Evolutionary conservation across 2,797 vertebrate species (phyloP).

Genomic region (Sebastes iracundus): DNA sequence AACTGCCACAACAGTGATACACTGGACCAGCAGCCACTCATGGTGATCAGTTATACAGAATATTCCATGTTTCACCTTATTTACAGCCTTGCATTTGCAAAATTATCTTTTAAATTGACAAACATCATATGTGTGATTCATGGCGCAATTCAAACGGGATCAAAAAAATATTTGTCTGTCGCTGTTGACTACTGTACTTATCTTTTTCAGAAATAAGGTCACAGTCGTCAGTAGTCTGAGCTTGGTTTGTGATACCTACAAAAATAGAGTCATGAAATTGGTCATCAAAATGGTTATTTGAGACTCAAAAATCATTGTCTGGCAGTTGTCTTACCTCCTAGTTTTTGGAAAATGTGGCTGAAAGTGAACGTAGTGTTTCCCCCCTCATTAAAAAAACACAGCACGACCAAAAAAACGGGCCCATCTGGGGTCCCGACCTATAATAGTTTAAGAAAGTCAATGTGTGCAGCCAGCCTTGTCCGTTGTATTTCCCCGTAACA

Average conservation of each 20-base stretch:
- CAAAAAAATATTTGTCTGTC: too few species aligned
- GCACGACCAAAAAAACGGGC: background rate
- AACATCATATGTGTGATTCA: too few species aligned
- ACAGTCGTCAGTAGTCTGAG: background rate
- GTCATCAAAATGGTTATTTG: background rate
- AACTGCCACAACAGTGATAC: background rate
- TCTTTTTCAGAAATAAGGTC: too few species aligned
- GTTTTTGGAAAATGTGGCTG: background rate
- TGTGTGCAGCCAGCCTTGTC: slow-evolving; percentile 4
- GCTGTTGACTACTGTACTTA: too few species aligned
- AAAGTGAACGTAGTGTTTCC: background rate
- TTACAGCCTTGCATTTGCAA: background rate
- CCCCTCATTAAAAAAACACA: background rate
- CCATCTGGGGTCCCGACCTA: slow-evolving; percentile 5
- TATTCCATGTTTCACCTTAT: background rate
- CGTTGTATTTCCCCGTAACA: slow-evolving; percentile 21
- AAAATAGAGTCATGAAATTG: background rate
- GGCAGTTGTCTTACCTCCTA: background rate
- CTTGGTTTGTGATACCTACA: background rate
- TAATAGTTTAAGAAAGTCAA: slow-evolving; percentile 9
- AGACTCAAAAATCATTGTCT: background rate
- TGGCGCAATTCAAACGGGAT: too few species aligned
- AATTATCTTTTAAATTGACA: too few species aligned
- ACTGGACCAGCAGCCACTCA: background rate
- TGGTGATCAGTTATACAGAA: background rate